Evolutionary conservation across 2,888 invertebrate species (phyloP).

Genomic region (Folsomia candida): DNA sequence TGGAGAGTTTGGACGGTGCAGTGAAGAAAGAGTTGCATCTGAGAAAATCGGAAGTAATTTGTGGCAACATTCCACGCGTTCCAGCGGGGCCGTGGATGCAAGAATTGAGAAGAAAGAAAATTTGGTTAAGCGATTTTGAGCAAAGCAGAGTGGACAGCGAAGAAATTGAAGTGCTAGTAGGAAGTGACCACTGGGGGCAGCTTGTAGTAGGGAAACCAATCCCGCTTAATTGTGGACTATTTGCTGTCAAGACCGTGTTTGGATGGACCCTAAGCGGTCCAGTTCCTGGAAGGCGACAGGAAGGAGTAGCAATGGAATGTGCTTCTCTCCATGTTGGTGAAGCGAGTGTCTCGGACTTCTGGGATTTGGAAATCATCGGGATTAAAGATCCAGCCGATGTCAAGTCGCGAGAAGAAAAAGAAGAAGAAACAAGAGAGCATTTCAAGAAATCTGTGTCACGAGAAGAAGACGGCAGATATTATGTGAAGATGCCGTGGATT

Average conservation of each 20-base stretch:
- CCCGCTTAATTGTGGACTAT: conserved; percentile 5
- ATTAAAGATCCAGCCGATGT: conserved; percentile 24
- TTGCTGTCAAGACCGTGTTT: conserved; percentile 6
- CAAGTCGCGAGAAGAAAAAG: conserved; percentile 8
- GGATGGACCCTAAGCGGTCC: conserved; percentile 8
- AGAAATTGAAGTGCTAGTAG: conserved; percentile 5
- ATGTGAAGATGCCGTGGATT: conserved; percentile 51
- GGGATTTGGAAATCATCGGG: conserved; percentile 23
- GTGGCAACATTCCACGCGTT: neutral
- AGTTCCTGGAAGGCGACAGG: neutral
- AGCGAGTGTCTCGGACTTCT: conserved; percentile 6
- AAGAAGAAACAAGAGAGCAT: conserved; percentile 8
- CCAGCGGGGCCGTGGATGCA: too few species aligned
- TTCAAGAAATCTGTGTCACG: conserved; percentile 46
- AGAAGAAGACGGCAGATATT: conserved; percentile 51
- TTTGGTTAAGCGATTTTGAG: neutral
- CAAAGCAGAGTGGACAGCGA: neutral
- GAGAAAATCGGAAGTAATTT: too few species aligned
- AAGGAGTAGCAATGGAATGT: neutral
- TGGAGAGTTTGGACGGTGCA: too few species aligned
- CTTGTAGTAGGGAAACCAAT: conserved; percentile 3
- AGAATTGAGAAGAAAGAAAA: neutral
- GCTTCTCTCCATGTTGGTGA: neutral
- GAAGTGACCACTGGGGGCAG: neutral
- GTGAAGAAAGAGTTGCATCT: too few species aligned